Conservation (phyloP, 92 coral and sea anemone genomes). For the Epizoanthus fatuus region DNA sequence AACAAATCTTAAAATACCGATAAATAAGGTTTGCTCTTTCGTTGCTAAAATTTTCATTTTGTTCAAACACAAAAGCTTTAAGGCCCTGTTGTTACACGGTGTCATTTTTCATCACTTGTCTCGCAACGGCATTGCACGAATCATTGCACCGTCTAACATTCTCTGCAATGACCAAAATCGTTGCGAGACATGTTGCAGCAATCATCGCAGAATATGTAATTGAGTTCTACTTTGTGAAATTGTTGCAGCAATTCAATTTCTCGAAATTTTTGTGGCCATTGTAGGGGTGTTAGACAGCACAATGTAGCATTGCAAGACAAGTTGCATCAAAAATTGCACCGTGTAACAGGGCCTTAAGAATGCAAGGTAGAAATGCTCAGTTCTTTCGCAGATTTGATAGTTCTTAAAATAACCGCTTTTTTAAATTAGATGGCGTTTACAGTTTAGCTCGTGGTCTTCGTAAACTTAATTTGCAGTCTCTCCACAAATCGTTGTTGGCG, state of each 20-base stretch:
- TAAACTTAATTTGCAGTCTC: neutral
- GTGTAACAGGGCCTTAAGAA: neutral
- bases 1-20: neutral
- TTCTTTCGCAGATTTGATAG: neutral
- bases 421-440: neutral
- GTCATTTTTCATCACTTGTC: neutral
- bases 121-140: neutral
- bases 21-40: too few species aligned
- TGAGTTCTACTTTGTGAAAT: neutral
- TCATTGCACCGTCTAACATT: neutral
- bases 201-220: neutral
- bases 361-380: neutral
- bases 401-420: neutral
- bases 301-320: neutral
- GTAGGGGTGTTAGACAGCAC: neutral
- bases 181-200: neutral
- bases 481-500: neutral
- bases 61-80: neutral
- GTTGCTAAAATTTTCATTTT: too few species aligned
- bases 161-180: neutral
- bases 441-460: neutral
- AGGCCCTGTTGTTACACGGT: neutral
- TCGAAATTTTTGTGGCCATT: neutral
- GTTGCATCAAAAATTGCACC: neutral
- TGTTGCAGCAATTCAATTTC: neutral